phyloP scores from a whole-genome alignment of 2,113 vertebrate species.

The Mormyrus iriodes region DNA sequence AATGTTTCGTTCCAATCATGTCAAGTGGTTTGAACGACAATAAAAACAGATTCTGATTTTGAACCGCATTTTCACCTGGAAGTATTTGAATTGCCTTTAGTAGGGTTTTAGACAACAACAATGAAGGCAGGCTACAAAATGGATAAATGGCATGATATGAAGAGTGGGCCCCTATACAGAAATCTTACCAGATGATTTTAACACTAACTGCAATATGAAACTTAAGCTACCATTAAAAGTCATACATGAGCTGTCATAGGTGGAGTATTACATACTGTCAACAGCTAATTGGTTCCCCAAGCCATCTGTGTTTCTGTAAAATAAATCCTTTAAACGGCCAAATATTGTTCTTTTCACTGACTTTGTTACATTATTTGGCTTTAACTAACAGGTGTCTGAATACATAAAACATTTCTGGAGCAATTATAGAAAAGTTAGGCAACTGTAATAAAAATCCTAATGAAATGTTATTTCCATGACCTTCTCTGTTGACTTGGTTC shows the following conservation, averaged over 20 bases:
- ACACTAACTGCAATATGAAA: background rate
- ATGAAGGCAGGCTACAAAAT: background rate
- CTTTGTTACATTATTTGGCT: background rate
- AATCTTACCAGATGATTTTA: background rate
- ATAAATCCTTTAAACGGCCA: background rate
- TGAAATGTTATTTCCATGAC: background rate
- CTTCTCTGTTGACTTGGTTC: background rate
- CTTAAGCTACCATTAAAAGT: background rate
- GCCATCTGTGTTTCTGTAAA: background rate
- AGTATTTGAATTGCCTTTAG: background rate
- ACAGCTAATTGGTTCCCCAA: background rate
- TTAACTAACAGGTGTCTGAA: background rate
- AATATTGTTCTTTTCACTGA: background rate
- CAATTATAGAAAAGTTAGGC: background rate
- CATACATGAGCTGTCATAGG: background rate
- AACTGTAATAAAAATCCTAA: background rate
- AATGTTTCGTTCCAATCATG: too few relatives aligned
- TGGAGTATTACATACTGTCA: background rate
- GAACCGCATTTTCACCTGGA: background rate
- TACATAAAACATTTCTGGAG: background rate
- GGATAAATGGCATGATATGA: background rate
- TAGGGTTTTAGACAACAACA: background rate
- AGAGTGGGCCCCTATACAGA: background rate
- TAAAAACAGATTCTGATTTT: too few relatives aligned
- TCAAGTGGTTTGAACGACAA: too few relatives aligned